Evolutionary conservation across 2,797 vertebrate species (phyloP), one percentile per base, ranked within the genome.

Genomic region (Pangasius larnaudii): DNA sequence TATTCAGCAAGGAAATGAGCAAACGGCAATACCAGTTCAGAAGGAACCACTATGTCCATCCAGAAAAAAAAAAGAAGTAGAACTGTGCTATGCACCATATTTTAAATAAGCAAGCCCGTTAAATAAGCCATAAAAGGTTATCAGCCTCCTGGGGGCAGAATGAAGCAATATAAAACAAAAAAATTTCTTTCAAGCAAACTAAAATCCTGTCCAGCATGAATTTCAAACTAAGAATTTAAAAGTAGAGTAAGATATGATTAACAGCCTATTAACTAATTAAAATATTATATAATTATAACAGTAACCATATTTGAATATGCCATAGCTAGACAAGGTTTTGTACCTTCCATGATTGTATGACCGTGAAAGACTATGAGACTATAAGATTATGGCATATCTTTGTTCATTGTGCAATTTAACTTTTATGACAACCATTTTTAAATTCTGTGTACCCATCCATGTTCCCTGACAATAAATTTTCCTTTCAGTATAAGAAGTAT

Each of bases 401-500:
- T 58, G 39, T 80, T 58, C 42, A 67, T 30, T 84, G 42, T 36
- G 46, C 30, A 39, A 14, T 69, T 56, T 24, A 24, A 58, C n/a
- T 84, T 58, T 71, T 69, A 69, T 6, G 46, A 51, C 53, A 36
- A 33, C 30, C 13, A 39, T 24, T 81, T 42, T 39, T 42, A 42
- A 39, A 58, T 85, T 18, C 53, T 59, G 69, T 75, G n/a, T 46
- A 36, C 63, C 69, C 49, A 84, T 89, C 46, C 22, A 39, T 63
- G 39, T 46, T 81, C 30, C 36, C 33, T 30, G 13, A 61, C 49
- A 49, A 22, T 69, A n/a, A 0, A 65, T 82, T 24, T 87, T 87
- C 77, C 87, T 10, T 80, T 58, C 92, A 99, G 98, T 99, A 97
- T 91, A 99, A 99, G 95, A 98, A 96, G 94, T 85, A 98, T 91